These are phyloP conservation scores for Pristionchus entomophagus DNA, from an alignment of 2,888 invertebrate species.

Conservation along the genomic window DNA sequence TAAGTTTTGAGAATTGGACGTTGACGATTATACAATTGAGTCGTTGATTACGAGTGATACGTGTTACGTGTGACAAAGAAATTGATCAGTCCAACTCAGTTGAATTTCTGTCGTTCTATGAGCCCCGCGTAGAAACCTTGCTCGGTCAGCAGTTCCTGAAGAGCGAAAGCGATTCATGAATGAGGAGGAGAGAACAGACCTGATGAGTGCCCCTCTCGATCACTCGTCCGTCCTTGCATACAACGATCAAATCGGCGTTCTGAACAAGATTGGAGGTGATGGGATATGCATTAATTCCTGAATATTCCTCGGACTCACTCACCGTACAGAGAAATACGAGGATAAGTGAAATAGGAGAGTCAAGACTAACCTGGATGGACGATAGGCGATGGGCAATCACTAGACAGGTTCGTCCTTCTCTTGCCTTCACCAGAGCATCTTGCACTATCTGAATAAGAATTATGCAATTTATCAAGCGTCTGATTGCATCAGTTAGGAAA, in stretches of 20 bases:
- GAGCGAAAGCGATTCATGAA: not conserved
- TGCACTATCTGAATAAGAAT: constrained; percentile 84
- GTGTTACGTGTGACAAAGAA: too few species aligned
- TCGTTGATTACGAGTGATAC: too few species aligned
- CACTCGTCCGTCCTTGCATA: constrained; percentile 69
- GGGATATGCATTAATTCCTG: too few species aligned
- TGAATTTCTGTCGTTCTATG: constrained; percentile 63
- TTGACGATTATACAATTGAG: too few species aligned
- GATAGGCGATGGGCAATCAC: constrained; percentile 90
- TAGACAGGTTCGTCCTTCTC: constrained; percentile 85
- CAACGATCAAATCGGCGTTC: constrained; percentile 83
- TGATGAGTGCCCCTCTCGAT: constrained; percentile 68
- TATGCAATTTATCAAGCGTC: too few species aligned
- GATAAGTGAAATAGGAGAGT: not conserved
- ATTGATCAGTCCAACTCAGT: too few species aligned
- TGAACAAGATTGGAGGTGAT: constrained; percentile 76
- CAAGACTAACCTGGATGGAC: constrained; percentile 80
- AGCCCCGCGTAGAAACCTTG: constrained; percentile 83
- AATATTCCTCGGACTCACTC: too few species aligned
- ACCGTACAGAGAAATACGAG: too few species aligned
- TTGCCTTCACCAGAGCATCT: constrained; percentile 87
- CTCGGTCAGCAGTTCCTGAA: constrained; percentile 80
- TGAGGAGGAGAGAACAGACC: not conserved
- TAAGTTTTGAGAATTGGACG: too few species aligned
- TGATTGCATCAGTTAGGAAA: too few species aligned